Conservation (phyloP, 2,797 vertebrate species). For the Rhinatrema bivittatum region DNA sequence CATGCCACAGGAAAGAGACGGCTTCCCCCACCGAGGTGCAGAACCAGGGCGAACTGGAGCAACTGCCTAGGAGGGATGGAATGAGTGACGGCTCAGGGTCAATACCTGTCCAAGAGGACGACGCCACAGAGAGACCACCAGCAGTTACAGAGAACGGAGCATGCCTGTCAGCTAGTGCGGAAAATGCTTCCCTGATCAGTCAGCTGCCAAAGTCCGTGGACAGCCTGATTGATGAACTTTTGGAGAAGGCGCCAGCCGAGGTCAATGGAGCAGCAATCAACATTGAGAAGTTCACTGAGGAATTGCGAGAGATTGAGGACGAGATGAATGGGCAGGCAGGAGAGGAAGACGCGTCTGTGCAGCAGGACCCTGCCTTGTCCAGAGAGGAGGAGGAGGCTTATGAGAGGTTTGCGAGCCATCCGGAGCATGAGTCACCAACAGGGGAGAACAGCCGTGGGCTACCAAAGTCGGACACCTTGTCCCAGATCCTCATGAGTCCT, state of each 20-base stretch:
- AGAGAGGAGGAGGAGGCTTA: slow-evolving; percentile 57
- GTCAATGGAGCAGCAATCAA: slow-evolving; percentile 60
- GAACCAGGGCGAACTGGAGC: no score
- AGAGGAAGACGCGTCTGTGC: slow-evolving; percentile 57
- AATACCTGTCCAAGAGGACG: no score
- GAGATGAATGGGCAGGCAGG: slow-evolving; percentile 38
- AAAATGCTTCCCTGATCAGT: slow-evolving; percentile 6
- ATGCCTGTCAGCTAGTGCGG: not conserved
- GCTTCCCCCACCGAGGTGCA: no score
- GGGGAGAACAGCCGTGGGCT: not conserved
- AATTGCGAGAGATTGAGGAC: slow-evolving; percentile 76
- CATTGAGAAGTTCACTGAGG: slow-evolving; percentile 80
- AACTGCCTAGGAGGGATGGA: no score
- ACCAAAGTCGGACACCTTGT: slow-evolving; percentile 26
- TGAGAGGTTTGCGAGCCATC: slow-evolving; percentile 33
- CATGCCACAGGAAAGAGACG: no score
- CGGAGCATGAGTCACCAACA: slow-evolving; percentile 28
- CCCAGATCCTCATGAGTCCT: slow-evolving; percentile 64
- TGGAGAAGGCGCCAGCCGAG: slow-evolving; percentile 59
- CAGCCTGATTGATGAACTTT: slow-evolving; percentile 68
- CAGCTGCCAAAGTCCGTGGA: slow-evolving; percentile 60
- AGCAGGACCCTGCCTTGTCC: slow-evolving; percentile 36
- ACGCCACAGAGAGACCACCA: no score
- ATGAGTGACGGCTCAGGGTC: no score
- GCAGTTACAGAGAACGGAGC: slow-evolving; percentile 6